Percentiles rank a stretch among this genome's conserved stretches.
These are phyloP conservation scores for Athalia cordata DNA, from an alignment of 2,888 invertebrate genomes.

Conservation along the genomic window DNA sequence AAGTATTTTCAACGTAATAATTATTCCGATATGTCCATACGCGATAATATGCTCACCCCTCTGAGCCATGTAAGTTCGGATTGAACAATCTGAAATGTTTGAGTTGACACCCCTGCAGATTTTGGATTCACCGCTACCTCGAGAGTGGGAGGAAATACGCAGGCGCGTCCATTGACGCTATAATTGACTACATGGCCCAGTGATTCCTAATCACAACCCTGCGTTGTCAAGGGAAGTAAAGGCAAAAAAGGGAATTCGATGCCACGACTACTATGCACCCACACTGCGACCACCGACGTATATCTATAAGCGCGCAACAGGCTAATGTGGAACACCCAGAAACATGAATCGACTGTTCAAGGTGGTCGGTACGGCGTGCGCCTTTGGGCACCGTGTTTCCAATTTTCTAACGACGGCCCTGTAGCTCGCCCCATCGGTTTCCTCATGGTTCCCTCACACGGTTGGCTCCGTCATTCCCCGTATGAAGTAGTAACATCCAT, in stretches of 20 bases:
- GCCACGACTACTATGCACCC: background rate
- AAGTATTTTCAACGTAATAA: constrained; percentile 22
- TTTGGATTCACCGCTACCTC: background rate
- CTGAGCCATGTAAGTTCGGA: background rate
- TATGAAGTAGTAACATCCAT: constrained; percentile 23
- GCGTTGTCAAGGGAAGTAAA: constrained; percentile 22
- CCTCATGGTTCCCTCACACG: constrained; percentile 2
- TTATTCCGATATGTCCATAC: background rate
- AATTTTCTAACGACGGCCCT: constrained; percentile 20
- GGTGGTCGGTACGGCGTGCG: background rate
- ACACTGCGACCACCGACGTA: constrained; percentile 8
- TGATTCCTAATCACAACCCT: constrained; percentile 1
- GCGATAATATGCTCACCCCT: background rate
- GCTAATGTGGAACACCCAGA: constrained; percentile 19
- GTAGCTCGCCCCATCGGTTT: constrained; percentile 20
- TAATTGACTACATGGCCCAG: constrained; percentile 2
- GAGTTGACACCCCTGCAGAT: background rate
- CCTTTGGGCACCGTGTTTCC: constrained; percentile 4
- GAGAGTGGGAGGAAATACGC: constrained; percentile 3
- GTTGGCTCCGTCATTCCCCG: constrained; percentile 18
- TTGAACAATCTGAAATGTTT: background rate
- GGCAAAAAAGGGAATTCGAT: constrained; percentile 10
- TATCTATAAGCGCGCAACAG: constrained; percentile 25
- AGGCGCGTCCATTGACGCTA: background rate
- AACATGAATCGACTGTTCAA: constrained; percentile 31